phyloP scores from a whole-genome alignment of 2,888 invertebrate genomes.

The Polietes domitor region DNA sequence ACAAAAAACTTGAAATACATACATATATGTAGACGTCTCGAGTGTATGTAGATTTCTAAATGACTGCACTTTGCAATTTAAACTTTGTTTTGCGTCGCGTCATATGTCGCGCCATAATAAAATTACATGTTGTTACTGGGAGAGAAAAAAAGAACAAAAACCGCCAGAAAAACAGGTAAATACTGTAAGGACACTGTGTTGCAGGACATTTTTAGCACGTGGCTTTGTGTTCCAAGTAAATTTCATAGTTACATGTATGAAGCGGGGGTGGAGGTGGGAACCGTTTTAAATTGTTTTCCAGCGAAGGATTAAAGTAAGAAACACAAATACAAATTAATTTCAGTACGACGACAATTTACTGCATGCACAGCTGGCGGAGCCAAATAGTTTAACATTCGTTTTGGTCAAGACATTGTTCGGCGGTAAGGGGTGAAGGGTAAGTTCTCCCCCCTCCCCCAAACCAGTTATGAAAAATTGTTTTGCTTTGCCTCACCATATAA shows the following conservation, averaged over 20 bases:
- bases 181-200: not conserved
- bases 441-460: too few relatives aligned
- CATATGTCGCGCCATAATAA: slow-evolving; percentile 77
- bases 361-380: slow-evolving; percentile 50
- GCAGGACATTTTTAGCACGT: not conserved
- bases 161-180: not conserved
- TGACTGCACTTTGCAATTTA: slow-evolving; percentile 36
- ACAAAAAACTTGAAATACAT: not conserved
- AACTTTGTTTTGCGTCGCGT: slow-evolving; percentile 71
- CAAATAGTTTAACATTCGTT: too few relatives aligned
- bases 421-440: too few relatives aligned
- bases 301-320: not conserved
- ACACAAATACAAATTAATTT: slow-evolving; percentile 38
- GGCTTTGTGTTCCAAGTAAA: not conserved
- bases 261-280: not conserved
- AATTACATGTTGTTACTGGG: slow-evolving; percentile 73
- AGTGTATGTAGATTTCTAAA: not conserved
- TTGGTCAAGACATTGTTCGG: too few relatives aligned
- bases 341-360: slow-evolving; percentile 57
- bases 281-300: not conserved
- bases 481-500: too few relatives aligned
- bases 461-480: too few relatives aligned
- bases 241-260: not conserved
- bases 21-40: not conserved
- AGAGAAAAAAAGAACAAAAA: slow-evolving; percentile 5